phyloP scores from a whole-genome alignment of 2,888 invertebrate species.

The Drosophila neonasuta region DNA sequence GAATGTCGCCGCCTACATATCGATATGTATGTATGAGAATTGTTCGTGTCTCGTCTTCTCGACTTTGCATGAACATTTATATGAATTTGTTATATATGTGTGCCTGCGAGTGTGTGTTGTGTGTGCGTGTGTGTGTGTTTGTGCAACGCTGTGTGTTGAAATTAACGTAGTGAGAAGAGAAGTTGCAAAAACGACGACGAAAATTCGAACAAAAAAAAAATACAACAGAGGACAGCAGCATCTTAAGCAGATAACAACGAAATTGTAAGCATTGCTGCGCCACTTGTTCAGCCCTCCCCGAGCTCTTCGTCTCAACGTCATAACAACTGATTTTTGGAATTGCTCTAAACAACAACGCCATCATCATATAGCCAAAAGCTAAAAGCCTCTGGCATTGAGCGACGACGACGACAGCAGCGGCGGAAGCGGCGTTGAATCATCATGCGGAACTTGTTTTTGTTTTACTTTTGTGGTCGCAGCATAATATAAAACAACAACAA shows the following conservation, averaged over 20 bases:
- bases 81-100: background rate
- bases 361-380: slow-evolving; percentile 28
- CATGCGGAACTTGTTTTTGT: slow-evolving; percentile 70
- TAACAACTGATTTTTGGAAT: slow-evolving; percentile 24
- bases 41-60: slow-evolving; percentile 20
- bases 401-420: slow-evolving; percentile 13
- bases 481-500: slow-evolving; percentile 34
- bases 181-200: slow-evolving; percentile 55
- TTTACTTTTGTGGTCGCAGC: slow-evolving; percentile 40
- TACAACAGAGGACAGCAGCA: slow-evolving; percentile 24
- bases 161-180: slow-evolving; percentile 68
- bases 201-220: slow-evolving; percentile 31
- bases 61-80: slow-evolving; percentile 4
- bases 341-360: slow-evolving; percentile 58
- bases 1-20: slow-evolving; percentile 56
- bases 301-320: background rate
- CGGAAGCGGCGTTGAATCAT: slow-evolving; percentile 73
- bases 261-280: slow-evolving; percentile 39
- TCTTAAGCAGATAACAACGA: slow-evolving; percentile 27
- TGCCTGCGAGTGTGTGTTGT: background rate
- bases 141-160: slow-evolving; percentile 63
- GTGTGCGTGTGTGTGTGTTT: slow-evolving; percentile 34
- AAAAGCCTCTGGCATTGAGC: slow-evolving; percentile 39
- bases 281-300: background rate
- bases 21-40: slow-evolving; percentile 47